These are phyloP conservation scores for Pinna nobilis DNA, from an alignment of 1,140 invertebrate genomes.

Conservation along the genomic window DNA sequence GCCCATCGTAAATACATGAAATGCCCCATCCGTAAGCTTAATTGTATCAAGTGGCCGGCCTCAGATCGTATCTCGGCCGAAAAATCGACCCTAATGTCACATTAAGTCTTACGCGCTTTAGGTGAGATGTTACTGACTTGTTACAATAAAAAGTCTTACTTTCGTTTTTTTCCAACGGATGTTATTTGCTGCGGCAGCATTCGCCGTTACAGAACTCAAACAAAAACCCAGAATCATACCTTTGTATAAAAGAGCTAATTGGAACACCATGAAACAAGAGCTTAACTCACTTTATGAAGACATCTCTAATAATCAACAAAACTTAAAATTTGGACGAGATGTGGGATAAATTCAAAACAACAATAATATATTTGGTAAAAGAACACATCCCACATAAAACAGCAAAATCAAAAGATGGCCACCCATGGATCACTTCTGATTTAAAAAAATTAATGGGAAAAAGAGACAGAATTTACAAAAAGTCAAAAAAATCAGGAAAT, in stretches of 20 bases:
- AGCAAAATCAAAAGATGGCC: conserved; percentile 5
- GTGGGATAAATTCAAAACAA: background rate
- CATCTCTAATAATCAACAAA: background rate
- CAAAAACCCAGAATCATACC: conserved; percentile 11
- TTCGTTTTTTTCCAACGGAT: too few relatives aligned
- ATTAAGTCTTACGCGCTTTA: too few relatives aligned
- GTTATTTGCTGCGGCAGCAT: too few relatives aligned
- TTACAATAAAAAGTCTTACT: too few relatives aligned
- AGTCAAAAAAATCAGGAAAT: conserved; percentile 26
- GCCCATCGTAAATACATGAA: too few relatives aligned
- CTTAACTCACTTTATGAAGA: background rate
- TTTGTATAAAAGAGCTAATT: conserved; percentile 28
- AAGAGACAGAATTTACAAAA: conserved; percentile 23
- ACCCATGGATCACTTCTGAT: conserved; percentile 18
- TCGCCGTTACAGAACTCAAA: too few relatives aligned
- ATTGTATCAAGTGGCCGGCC: too few relatives aligned
- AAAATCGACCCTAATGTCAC: too few relatives aligned
- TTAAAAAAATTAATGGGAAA: conserved; percentile 18
- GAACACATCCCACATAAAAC: conserved; percentile 25
- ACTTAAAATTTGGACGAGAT: background rate
- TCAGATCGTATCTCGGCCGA: too few relatives aligned
- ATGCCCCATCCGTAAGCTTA: too few relatives aligned
- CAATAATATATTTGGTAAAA: background rate
- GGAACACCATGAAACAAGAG: conserved; percentile 12
- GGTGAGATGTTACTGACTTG: too few relatives aligned